Conservation (phyloP, 2,113 vertebrate genomes). For the Lagopus leucura region DNA sequence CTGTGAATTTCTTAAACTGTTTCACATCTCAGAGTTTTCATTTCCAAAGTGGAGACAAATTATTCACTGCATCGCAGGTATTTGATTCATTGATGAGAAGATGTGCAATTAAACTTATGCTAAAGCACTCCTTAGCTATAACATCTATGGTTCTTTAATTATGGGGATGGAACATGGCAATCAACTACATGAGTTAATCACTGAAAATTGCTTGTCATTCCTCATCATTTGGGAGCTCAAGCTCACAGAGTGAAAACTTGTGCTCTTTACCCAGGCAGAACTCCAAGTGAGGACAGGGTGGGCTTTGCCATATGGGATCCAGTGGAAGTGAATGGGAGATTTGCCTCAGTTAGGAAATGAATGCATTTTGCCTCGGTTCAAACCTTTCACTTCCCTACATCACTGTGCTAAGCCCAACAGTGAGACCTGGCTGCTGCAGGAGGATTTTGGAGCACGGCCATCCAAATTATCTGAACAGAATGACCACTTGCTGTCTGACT, state of each 20-base stretch:
- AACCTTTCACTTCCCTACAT: not conserved
- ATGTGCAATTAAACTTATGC: conserved; percentile 33
- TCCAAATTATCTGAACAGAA: not conserved
- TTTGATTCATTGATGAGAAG: conserved; percentile 38
- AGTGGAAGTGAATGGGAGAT: not conserved
- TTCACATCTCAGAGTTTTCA: conserved; percentile 13
- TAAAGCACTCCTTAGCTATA: conserved; percentile 42
- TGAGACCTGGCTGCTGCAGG: not conserved
- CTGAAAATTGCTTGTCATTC: conserved; percentile 33
- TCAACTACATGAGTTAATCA: conserved; percentile 2
- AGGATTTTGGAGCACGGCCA: not conserved
- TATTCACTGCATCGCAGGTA: not conserved
- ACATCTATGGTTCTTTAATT: conserved; percentile 50
- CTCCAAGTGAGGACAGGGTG: not conserved
- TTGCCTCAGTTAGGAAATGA: not conserved
- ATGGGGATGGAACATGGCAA: not conserved
- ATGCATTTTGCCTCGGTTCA: not conserved
- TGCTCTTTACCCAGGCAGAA: not conserved
- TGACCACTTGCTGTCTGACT: not conserved
- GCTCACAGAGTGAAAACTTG: not conserved
- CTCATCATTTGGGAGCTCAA: not conserved
- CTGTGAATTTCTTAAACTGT: conserved; percentile 9
- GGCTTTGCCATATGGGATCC: not conserved
- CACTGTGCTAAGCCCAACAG: not conserved
- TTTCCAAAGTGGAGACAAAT: not conserved